Conservation (phyloP, 1,140 invertebrate genomes). For the Drosophila ercepeae region DNA sequence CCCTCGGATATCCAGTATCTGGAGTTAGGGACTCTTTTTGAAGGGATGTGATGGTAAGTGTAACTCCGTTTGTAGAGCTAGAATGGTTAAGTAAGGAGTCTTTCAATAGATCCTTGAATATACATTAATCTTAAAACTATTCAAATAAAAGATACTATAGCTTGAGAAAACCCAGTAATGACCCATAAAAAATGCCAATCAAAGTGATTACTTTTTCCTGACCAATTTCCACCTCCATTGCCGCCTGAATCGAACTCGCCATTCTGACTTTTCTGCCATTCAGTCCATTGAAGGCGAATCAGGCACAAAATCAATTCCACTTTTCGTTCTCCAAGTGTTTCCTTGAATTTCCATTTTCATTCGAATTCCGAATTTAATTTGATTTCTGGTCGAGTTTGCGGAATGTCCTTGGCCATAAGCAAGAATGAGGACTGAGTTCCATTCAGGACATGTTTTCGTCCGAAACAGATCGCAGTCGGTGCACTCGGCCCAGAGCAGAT, state of each 20-base stretch:
- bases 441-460: slow-evolving; percentile 27
- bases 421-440: slow-evolving; percentile 32
- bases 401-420: slow-evolving; percentile 14
- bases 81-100: too few relatives aligned
- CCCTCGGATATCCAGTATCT: background rate
- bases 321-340: background rate
- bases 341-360: slow-evolving; percentile 1
- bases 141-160: too few relatives aligned
- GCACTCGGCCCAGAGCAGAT: slow-evolving; percentile 26
- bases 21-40: background rate
- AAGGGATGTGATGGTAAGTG: too few relatives aligned
- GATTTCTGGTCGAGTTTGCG: slow-evolving; percentile 12
- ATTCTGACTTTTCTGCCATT: slow-evolving; percentile 2
- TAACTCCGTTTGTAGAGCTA: too few relatives aligned
- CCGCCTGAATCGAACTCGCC: background rate
- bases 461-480: slow-evolving; percentile 36
- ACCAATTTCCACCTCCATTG: background rate
- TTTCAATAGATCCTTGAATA: too few relatives aligned
- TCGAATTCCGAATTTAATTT: slow-evolving; percentile 3
- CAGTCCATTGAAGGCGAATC: slow-evolving; percentile 13
- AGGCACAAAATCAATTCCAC: slow-evolving; percentile 9
- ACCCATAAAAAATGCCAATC: too few relatives aligned
- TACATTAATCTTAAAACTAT: too few relatives aligned
- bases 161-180: background rate
- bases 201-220: too few relatives aligned